phyloP scores from a whole-genome alignment of 64 coral and sea anemone genomes.

The Actinia equina region DNA sequence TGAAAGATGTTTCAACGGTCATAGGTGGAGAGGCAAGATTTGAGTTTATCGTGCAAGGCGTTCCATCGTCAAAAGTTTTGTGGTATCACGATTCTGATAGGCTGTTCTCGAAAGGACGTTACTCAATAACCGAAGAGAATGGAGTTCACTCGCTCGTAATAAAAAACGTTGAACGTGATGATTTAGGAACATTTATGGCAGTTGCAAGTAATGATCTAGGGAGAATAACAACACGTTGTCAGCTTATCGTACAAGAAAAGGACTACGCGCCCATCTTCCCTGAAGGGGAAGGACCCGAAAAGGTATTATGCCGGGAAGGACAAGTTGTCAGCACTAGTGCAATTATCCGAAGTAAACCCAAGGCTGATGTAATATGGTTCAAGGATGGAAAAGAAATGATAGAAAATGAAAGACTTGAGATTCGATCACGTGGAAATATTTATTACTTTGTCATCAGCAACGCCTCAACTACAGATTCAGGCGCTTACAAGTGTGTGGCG shows the following conservation, averaged over 20 bases:
- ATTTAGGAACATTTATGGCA: conserved; percentile 68
- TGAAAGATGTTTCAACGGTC: neutral
- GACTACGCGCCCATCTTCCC: conserved; percentile 58
- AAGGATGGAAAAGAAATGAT: conserved; percentile 58
- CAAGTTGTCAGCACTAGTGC: conserved; percentile 50
- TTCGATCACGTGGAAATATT: conserved; percentile 52
- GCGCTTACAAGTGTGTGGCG: conserved; percentile 66
- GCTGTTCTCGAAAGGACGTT: conserved; percentile 54
- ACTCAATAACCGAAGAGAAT: conserved; percentile 47
- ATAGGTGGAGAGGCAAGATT: neutral
- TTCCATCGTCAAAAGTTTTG: conserved; percentile 27
- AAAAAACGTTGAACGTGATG: conserved; percentile 38
- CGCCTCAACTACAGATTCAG: conserved; percentile 40
- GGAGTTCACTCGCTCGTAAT: conserved; percentile 53
- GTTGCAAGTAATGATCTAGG: conserved; percentile 57
- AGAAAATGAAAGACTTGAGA: conserved; percentile 33
- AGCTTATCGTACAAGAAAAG: conserved; percentile 36
- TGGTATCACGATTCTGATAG: conserved; percentile 38
- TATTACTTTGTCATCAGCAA: conserved; percentile 31
- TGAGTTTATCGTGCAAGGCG: neutral
- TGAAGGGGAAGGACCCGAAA: conserved; percentile 50
- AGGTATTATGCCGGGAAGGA: conserved; percentile 47
- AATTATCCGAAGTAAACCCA: conserved; percentile 64
- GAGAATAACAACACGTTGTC: conserved; percentile 43
- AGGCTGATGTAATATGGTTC: conserved; percentile 75